These are phyloP conservation scores for Ursus arctos DNA, from an alignment of 2,113 vertebrate species.

Conservation along the genomic window DNA sequence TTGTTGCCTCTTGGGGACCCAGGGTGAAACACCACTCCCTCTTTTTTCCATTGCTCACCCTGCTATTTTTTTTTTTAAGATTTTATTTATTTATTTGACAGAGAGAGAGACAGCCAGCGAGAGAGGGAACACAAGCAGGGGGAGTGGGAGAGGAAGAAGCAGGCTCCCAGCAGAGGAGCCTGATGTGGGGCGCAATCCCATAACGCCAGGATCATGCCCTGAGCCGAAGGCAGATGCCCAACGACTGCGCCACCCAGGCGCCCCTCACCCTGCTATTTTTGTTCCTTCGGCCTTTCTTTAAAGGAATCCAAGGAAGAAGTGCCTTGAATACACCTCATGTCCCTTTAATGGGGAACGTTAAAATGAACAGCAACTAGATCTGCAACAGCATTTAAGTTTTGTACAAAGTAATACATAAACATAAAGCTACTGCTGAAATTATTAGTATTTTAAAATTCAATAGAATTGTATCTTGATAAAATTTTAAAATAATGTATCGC, in stretches of 20 bases:
- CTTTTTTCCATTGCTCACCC: slow-evolving; percentile 18
- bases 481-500: background rate
- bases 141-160: too few relatives aligned
- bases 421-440: background rate
- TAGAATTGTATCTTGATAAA: background rate
- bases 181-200: too few relatives aligned
- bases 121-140: too few relatives aligned
- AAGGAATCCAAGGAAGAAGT: background rate
- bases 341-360: background rate
- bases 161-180: too few relatives aligned
- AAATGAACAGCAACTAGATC: background rate
- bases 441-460: background rate
- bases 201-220: too few relatives aligned
- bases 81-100: too few relatives aligned
- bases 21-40: background rate
- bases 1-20: background rate
- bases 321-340: background rate
- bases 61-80: background rate
- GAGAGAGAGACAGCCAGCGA: too few relatives aligned
- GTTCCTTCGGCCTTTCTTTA: background rate
- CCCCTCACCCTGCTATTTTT: slow-evolving; percentile 40
- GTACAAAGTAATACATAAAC: background rate
- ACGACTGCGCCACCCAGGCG: too few relatives aligned
- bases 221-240: too few relatives aligned
- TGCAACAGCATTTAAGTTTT: background rate